Percentiles rank a stretch among this genome's conserved stretches.
phyloP scores from a whole-genome alignment of 2,797 vertebrate species.

The Leptoclinus maculatus region DNA sequence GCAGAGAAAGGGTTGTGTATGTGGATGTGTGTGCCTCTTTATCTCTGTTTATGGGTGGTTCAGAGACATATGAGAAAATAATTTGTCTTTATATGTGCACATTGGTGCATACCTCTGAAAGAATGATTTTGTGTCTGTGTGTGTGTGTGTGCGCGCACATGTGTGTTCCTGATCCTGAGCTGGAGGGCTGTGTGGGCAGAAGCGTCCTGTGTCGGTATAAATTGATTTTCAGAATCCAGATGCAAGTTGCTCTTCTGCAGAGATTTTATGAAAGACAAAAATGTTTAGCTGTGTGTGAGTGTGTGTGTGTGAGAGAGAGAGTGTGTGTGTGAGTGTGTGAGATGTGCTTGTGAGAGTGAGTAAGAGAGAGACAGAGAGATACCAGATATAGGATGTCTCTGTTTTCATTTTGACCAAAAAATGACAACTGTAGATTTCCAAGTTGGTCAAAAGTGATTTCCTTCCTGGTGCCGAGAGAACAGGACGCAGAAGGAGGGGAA shows the following conservation, averaged over 20 bases:
- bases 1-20: slow-evolving; percentile 26
- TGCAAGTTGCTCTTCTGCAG: slow-evolving; percentile 46
- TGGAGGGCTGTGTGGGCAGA: slow-evolving; percentile 74
- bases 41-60: slow-evolving; percentile 53
- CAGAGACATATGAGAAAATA: slow-evolving; percentile 58
- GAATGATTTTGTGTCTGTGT: slow-evolving; percentile 11
- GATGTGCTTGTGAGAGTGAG: not conserved
- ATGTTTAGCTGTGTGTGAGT: slow-evolving; percentile 44
- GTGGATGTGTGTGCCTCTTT: slow-evolving; percentile 31
- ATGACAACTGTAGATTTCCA: slow-evolving; percentile 17
- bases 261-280: slow-evolving; percentile 56
- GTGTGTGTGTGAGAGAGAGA: slow-evolving; percentile 32
- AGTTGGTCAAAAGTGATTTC: slow-evolving; percentile 12
- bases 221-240: slow-evolving; percentile 77
- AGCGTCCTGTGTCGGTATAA: slow-evolving; percentile 59
- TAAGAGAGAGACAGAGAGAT: not conserved
- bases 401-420: slow-evolving; percentile 26
- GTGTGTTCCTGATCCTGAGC: slow-evolving; percentile 46
- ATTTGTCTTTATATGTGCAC: slow-evolving; percentile 54
- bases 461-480: not conserved
- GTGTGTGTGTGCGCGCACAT: not conserved
- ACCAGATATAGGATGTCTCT: slow-evolving; percentile 15
- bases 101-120: slow-evolving; percentile 22
- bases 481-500: slow-evolving; percentile 18
- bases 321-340: not conserved